Base-by-base conservation (phyloP, 2,888 invertebrate species). In the Kuschelorhynchus macadamiae region DNA sequence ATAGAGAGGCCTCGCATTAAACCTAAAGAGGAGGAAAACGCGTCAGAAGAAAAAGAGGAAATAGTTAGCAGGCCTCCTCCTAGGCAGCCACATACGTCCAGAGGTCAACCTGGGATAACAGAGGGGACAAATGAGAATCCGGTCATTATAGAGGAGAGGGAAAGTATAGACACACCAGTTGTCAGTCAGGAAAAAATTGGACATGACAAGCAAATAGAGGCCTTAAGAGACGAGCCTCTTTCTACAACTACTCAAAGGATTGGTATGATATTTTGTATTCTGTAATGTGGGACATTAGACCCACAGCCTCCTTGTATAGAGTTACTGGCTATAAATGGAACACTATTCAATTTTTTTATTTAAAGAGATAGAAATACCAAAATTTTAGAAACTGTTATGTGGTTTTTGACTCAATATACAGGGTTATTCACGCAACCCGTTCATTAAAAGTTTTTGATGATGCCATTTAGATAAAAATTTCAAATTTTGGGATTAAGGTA, bases 1-100 rank as follows among this genome's bases (percentile, higher is more conserved):
- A 84, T 84, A 39, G 75, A 80, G 67, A 70, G 83, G 33, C 74
- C 77, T 2, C 65, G 49, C 7, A n/a, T n/a, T n/a, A 32, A 21
- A 5, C 36, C 12, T 4, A 8, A 2, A 5, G 18, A 9, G 7
- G 2, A 2, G 2, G 2, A 30, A 12, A 17, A 50, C 20, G 30
- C 5, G 3, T 47, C 49, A 17, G 42, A 25, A 16, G 50, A 52
- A 14, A 14, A 11, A 9, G 42, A 62, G 12, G 52, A 32, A n/a
- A 18, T 17, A 14, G 25, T 50, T 14, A 47, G 20, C 5, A 20
- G 47, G 14, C 20, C 47, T 25, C 12, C 20, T 36, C 5, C 11
- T 11, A 7, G 7, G 4, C 5, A 2, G 2, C 12, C 11, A 1
- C 4, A n/a, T 3, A 42, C 8, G 8, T 12, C 16, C 1, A 16